A percentile compares a stretch with the other conserved stretches of the same genome.
Evolutionary conservation across 2,113 vertebrate species (phyloP).

Genomic region (Struthio camelus): DNA sequence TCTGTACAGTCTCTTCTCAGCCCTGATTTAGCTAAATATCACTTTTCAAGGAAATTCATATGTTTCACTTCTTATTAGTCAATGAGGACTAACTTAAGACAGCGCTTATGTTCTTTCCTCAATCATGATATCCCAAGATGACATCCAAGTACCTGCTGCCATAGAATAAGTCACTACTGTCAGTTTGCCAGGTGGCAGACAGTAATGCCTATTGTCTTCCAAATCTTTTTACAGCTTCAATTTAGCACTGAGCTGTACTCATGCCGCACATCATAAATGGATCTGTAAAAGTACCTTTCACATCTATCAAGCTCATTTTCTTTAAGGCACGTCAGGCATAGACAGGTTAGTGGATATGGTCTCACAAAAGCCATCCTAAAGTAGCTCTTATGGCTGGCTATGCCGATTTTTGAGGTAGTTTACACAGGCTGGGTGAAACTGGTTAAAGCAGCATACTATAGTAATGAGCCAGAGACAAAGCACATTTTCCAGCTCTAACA

Average conservation of each 20-base stretch:
- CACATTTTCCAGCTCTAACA: neutral
- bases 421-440: neutral
- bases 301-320: neutral
- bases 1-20: neutral
- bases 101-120: neutral
- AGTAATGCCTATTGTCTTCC: neutral
- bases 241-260: neutral
- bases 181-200: neutral
- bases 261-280: neutral
- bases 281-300: neutral
- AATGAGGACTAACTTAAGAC: neutral
- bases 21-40: neutral
- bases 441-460: neutral
- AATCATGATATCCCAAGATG: neutral
- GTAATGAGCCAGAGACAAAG: neutral
- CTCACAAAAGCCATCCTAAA: neutral
- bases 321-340: neutral
- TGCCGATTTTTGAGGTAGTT: neutral
- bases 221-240: neutral
- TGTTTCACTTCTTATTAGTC: neutral
- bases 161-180: neutral
- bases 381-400: neutral
- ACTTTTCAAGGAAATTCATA: neutral
- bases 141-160: neutral
- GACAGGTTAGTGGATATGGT: neutral